phyloP scores from a whole-genome alignment of 2,888 invertebrate species.

The Nineta flava region DNA sequence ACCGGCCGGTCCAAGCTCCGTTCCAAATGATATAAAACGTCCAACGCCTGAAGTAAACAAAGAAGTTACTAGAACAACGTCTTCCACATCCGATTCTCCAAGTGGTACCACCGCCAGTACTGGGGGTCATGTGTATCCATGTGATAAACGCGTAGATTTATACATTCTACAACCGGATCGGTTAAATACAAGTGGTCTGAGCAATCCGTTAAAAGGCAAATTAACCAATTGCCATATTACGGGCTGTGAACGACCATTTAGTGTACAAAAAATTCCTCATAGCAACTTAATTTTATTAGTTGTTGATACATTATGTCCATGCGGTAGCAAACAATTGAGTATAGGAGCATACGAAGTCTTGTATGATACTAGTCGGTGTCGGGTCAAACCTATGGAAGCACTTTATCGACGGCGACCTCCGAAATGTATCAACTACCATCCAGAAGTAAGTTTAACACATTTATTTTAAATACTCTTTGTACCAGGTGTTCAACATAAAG shows the following conservation, averaged over 20 bases:
- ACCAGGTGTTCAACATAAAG: no score
- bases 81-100: slow-evolving; percentile 16
- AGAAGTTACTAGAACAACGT: slow-evolving; percentile 12
- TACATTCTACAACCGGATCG: slow-evolving; percentile 71
- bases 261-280: slow-evolving; percentile 80
- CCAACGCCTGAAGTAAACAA: slow-evolving; percentile 10
- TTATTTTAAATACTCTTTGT: no score
- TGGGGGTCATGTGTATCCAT: slow-evolving; percentile 35
- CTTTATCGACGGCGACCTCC: slow-evolving; percentile 58
- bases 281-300: slow-evolving; percentile 79
- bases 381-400: slow-evolving; percentile 43
- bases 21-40: slow-evolving; percentile 5
- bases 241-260: slow-evolving; percentile 82
- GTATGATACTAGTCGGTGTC: slow-evolving; percentile 34
- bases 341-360: slow-evolving; percentile 58
- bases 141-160: slow-evolving; percentile 76
- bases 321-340: slow-evolving; percentile 72
- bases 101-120: slow-evolving; percentile 27
- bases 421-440: slow-evolving; percentile 79
- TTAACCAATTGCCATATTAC: slow-evolving; percentile 76
- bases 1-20: slow-evolving; percentile 7
- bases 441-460: slow-evolving; percentile 41
- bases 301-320: slow-evolving; percentile 76
- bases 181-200: slow-evolving; percentile 58
- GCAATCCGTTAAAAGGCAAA: slow-evolving; percentile 76